These are phyloP conservation scores for Scaptomyza graminum DNA, from an alignment of 1,140 invertebrate genomes.

Conservation along the genomic window DNA sequence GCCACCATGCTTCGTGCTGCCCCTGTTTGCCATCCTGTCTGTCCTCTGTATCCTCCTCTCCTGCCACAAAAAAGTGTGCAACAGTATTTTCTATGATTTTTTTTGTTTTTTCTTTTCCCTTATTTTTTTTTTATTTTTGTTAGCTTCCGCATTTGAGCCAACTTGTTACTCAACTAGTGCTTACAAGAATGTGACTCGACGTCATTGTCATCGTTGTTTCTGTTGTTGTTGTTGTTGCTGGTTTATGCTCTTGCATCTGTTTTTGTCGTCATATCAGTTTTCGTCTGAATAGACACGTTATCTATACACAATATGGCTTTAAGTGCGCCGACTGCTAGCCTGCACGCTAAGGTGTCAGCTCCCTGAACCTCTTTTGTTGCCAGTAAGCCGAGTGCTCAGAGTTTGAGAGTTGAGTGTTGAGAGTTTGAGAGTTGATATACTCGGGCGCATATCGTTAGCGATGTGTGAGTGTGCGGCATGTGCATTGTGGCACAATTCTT, in stretches of 20 bases:
- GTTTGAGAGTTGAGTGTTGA: background rate
- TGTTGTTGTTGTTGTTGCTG: constrained; percentile 13
- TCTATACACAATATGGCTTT: constrained; percentile 76
- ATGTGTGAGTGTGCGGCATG: constrained; percentile 23
- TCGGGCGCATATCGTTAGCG: constrained; percentile 55
- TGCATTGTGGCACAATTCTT: constrained; percentile 54
- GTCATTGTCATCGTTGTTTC: constrained; percentile 18
- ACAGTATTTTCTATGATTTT: constrained; percentile 32
- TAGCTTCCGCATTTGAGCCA: constrained; percentile 62
- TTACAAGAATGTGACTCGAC: constrained; percentile 39
- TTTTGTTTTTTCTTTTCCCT: constrained; percentile 3
- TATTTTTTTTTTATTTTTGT: constrained; percentile 32
- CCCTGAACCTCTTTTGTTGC: constrained; percentile 4
- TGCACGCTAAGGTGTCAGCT: constrained; percentile 30
- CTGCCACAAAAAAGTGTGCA: constrained; percentile 59
- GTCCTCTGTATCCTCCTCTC: constrained; percentile 25
- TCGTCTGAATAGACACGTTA: constrained; percentile 80
- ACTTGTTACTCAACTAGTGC: constrained; percentile 66
- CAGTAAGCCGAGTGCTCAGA: background rate
- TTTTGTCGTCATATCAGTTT: constrained; percentile 72
- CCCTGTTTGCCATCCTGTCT: constrained; percentile 13
- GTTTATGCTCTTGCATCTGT: constrained; percentile 50
- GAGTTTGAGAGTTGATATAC: constrained; percentile 48
- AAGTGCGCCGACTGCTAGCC: constrained; percentile 57
- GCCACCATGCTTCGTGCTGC: constrained; percentile 10